Evolutionary conservation across 2,888 invertebrate genomes (phyloP), one percentile per base, ranked within the genome.

Genomic region (Cerastis leucographa): DNA sequence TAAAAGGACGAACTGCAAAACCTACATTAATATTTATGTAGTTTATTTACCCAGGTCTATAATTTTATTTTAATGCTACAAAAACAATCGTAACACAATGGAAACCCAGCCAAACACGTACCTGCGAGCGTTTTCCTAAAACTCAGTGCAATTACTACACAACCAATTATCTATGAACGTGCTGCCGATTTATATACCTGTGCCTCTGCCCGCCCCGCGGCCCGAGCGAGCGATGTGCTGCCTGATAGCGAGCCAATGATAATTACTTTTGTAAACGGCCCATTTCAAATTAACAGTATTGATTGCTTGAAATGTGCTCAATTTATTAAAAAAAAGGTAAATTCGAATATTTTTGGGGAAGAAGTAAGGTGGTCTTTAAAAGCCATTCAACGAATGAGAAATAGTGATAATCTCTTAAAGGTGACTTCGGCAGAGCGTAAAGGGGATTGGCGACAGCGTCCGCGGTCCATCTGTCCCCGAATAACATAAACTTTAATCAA

Each of bases 161-260:
- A 78, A 82, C 67, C 88, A 88, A 88, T 86, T 88, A 81, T 83
- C 80, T 76, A 83, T 83, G 71, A 80, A 76, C 86, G 74, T 78
- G 76, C 81, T 78, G 71, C 81, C 85, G 87, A 87, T 81, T 78
- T 76, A 83, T 80, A 62, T 19, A 71, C 83, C 79, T 78, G 76
- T 69, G 54, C 68, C 61, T 54, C 74, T 76, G 81, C 68, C 72
- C 71, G 71, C 56, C 76, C 74, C 68, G 62, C 66, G 61, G 66
- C 74, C 80, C 51, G n/a, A 74, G 54, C 67, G 29, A 35, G 46
- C 71, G 87, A 86, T 87, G 71, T 49, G 65, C 65, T 17, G 19
- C 67, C 66, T 69, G 85, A 86, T 87, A 85, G 46, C 68, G 73
- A 59, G 40, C 64, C 76, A 78, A 74, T 83, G 77, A 80, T 77